Evolutionary conservation across 2,797 vertebrate genomes (phyloP).

Genomic region (Champsocephalus gunnari): DNA sequence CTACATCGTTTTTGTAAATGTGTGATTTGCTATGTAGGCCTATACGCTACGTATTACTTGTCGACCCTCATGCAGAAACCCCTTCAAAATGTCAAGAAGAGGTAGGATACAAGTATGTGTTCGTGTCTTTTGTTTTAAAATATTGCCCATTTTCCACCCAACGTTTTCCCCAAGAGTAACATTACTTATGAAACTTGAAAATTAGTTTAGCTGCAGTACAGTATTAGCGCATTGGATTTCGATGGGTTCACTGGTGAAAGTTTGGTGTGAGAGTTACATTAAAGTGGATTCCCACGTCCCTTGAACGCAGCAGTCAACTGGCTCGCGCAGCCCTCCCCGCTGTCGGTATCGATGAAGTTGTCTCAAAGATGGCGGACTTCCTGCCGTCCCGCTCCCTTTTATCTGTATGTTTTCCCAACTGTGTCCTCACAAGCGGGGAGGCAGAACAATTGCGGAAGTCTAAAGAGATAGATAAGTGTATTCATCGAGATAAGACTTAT

Average conservation of each 20-base stretch:
- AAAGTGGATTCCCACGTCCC: not conserved
- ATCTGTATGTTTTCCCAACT: constrained; percentile 94
- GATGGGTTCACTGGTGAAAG: not conserved
- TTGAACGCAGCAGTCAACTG: constrained; percentile 46
- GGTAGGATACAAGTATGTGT: not conserved
- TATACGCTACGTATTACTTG: no score
- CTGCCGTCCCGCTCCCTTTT: constrained; percentile 95
- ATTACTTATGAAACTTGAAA: no score
- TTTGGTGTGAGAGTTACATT: no score
- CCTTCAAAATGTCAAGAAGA: not conserved
- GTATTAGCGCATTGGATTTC: not conserved
- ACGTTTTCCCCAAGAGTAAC: not conserved
- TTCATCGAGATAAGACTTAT: constrained; percentile 92
- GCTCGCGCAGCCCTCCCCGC: constrained; percentile 43
- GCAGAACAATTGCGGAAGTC: constrained; percentile 93
- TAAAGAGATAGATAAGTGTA: constrained; percentile 94
- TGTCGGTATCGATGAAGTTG: constrained; percentile 85
- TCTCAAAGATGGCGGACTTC: constrained; percentile 98
- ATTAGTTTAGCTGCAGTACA: not conserved
- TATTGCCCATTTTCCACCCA: no score
- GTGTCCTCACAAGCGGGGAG: constrained; percentile 92
- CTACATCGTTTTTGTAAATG: not conserved
- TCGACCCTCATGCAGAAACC: not conserved
- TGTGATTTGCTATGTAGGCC: not conserved
- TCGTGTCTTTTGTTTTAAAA: not conserved